phyloP scores from a whole-genome alignment of 1,140 invertebrate genomes.

The Glossosoma conforme region DNA sequence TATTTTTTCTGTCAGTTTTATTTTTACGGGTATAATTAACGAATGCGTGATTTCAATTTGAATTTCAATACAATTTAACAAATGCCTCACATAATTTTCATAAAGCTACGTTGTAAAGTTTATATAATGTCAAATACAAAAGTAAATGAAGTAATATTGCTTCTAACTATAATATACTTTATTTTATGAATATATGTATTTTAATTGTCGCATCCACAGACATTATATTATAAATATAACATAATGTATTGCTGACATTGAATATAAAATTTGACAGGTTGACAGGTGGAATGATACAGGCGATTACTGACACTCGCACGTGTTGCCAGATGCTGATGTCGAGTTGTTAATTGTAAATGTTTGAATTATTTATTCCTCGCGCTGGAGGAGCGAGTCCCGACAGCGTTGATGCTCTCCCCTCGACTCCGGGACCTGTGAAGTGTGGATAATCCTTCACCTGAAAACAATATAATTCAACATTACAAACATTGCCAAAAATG shows the following conservation, averaged over 20 bases:
- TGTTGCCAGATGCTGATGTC: not conserved
- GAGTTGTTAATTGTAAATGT: not conserved
- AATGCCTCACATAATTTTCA: too few relatives aligned
- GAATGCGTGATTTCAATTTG: too few relatives aligned
- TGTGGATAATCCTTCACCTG: constrained; percentile 50
- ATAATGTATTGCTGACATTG: not conserved
- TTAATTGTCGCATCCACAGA: not conserved
- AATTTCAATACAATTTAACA: too few relatives aligned
- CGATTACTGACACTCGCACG: not conserved
- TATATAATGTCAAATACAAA: too few relatives aligned
- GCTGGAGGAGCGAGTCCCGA: constrained; percentile 48
- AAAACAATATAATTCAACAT: constrained; percentile 27
- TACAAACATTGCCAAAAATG: too few relatives aligned
- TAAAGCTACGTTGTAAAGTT: too few relatives aligned
- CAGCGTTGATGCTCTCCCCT: constrained; percentile 61
- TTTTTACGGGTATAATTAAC: too few relatives aligned
- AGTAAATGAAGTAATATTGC: too few relatives aligned
- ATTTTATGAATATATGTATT: not conserved
- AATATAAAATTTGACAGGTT: constrained; percentile 3
- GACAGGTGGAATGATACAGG: not conserved
- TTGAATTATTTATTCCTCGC: constrained; percentile 26
- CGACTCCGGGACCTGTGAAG: constrained; percentile 60
- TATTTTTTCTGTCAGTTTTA: too few relatives aligned
- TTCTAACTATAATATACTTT: too few relatives aligned
- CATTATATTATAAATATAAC: not conserved